These are phyloP conservation scores for Toxostoma redivivum DNA, from an alignment of 2,113 vertebrate genomes.

Conservation along the genomic window DNA sequence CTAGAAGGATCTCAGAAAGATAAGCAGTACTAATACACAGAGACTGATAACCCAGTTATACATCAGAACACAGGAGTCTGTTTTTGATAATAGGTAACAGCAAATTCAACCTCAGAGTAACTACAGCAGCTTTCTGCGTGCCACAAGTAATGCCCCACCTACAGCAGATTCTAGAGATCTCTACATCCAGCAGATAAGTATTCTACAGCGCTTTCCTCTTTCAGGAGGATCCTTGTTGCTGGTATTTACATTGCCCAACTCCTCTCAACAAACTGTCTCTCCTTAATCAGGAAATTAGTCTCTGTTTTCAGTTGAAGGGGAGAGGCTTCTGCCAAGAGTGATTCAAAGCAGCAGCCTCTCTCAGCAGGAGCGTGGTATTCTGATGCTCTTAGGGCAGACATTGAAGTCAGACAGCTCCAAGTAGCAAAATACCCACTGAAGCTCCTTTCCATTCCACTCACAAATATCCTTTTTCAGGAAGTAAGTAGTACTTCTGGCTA, in stretches of 20 bases:
- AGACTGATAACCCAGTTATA: not conserved
- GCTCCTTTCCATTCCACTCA: not conserved
- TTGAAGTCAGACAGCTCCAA: not conserved
- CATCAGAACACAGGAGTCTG: not conserved
- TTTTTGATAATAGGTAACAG: not conserved
- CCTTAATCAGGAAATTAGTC: not conserved
- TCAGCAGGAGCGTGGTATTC: not conserved
- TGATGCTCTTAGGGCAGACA: not conserved
- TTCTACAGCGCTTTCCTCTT: not conserved
- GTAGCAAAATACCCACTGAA: not conserved
- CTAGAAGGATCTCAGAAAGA: not conserved
- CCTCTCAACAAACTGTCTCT: not conserved
- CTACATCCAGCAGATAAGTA: not conserved
- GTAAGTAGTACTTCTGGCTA: not conserved
- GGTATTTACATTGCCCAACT: not conserved
- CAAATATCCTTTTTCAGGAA: rapidly evolving
- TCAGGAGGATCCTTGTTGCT: not conserved
- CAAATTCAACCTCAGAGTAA: not conserved
- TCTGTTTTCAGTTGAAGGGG: not conserved
- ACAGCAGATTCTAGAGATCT: not conserved
- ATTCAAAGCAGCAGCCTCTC: not conserved
- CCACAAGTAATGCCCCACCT: not conserved
- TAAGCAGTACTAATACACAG: not conserved
- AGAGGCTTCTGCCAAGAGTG: not conserved
- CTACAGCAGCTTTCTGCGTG: not conserved